Percentiles rank a stretch among this genome's conserved stretches.
phyloP scores from a whole-genome alignment of 2,888 invertebrate genomes.

The Brachyopa scutellaris region DNA sequence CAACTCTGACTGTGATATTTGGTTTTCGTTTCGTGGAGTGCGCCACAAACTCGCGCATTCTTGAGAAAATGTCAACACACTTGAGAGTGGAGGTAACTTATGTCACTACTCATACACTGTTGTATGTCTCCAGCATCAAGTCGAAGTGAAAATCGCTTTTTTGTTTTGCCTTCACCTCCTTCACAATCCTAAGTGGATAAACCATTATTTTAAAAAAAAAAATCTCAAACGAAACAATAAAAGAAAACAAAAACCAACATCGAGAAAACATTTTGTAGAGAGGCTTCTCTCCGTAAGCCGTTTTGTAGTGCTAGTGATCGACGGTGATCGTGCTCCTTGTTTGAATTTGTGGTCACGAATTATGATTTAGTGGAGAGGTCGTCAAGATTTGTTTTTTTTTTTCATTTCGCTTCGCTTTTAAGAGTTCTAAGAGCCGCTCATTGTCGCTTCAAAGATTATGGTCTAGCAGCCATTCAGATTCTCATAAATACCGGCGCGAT shows the following conservation, averaged over 20 bases:
- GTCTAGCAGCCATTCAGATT: slow-evolving; percentile 35
- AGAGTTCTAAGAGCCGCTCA: slow-evolving; percentile 60
- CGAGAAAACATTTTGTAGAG: slow-evolving; percentile 39
- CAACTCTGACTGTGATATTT: slow-evolving; percentile 43
- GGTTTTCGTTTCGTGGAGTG: slow-evolving; percentile 58
- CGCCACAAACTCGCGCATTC: slow-evolving; percentile 63
- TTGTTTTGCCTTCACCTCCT: slow-evolving; percentile 32
- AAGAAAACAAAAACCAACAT: slow-evolving; percentile 32
- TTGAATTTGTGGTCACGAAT: slow-evolving; percentile 72
- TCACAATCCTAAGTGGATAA: slow-evolving; percentile 62
- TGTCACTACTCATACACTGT: slow-evolving; percentile 36
- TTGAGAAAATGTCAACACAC: slow-evolving; percentile 69
- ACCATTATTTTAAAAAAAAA: too few species aligned
- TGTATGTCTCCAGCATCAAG: slow-evolving; percentile 12
- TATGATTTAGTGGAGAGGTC: slow-evolving; percentile 71
- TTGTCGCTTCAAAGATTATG: slow-evolving; percentile 52
- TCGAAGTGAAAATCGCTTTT: slow-evolving; percentile 27
- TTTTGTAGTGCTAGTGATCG: slow-evolving; percentile 45
- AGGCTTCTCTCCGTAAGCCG: not conserved
- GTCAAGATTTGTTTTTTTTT: slow-evolving; percentile 41
- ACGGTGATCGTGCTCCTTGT: slow-evolving; percentile 68
- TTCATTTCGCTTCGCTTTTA: slow-evolving; percentile 1
- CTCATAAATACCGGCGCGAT: slow-evolving; percentile 47
- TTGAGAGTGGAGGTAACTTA: slow-evolving; percentile 52
- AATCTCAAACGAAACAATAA: slow-evolving; percentile 40